Evolutionary conservation across 2,797 vertebrate genomes (phyloP).

Genomic region (Lemur catta): DNA sequence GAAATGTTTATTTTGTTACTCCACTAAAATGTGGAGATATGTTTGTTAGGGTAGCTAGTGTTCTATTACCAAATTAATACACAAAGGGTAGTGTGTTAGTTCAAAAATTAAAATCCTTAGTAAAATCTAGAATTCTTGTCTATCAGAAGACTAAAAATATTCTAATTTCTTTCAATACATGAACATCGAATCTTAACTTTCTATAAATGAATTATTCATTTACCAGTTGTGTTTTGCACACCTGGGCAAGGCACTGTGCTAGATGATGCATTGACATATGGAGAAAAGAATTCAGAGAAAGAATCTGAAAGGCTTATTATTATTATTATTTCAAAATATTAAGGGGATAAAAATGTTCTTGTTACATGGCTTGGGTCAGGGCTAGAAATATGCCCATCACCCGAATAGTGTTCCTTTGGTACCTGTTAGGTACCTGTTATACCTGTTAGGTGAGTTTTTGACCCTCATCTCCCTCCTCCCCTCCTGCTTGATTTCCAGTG

Average conservation of each 20-base stretch:
- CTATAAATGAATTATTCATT: slow-evolving; percentile 39
- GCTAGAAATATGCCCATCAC: not conserved
- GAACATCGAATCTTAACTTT: not conserved
- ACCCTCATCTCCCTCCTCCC: not conserved
- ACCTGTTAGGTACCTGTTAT: not conserved
- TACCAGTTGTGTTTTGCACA: slow-evolving; percentile 16
- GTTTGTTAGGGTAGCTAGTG: not conserved
- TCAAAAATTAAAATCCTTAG: not conserved
- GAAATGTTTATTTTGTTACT: not conserved
- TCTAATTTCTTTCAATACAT: not conserved
- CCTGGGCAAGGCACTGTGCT: not conserved
- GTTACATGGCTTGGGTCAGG: not conserved
- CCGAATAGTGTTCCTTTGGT: not conserved
- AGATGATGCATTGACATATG: not conserved
- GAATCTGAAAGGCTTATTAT: not conserved
- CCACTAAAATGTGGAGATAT: not conserved
- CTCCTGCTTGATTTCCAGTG: not conserved
- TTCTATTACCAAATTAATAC: slow-evolving; percentile 3
- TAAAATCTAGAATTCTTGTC: not conserved
- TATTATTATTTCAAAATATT: not conserved
- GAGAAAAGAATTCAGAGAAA: not conserved
- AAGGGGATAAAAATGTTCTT: not conserved
- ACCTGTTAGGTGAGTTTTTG: not conserved
- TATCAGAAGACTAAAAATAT: slow-evolving; percentile 5
- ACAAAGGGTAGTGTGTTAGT: not conserved